These are phyloP conservation scores for Formica exsecta DNA, from an alignment of 1,140 invertebrate genomes.

Conservation along the genomic window DNA sequence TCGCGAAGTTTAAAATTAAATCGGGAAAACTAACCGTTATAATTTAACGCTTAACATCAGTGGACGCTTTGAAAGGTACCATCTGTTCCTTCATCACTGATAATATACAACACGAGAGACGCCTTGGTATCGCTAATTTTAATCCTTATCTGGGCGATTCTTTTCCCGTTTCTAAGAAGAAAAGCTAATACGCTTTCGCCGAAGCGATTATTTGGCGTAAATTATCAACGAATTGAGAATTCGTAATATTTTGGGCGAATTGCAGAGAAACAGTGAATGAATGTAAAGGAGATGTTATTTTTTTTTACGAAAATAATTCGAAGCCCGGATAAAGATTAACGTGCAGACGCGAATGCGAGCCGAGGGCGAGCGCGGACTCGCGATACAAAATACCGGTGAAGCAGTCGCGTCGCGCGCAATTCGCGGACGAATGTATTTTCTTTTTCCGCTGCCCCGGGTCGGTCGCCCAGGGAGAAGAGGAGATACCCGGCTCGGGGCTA, in stretches of 20 bases:
- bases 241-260: slow-evolving; percentile 5
- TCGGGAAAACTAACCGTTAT: not conserved
- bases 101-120: not conserved
- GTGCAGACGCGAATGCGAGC: slow-evolving; percentile 1
- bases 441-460: slow-evolving; percentile 43
- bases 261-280: not conserved
- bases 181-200: not conserved
- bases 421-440: slow-evolving; percentile 24
- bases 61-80: not conserved
- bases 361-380: not conserved
- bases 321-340: slow-evolving; percentile 41
- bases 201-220: not conserved
- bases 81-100: not conserved
- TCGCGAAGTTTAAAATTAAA: not conserved
- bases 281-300: not conserved
- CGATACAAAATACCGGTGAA: slow-evolving; percentile 41
- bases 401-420: slow-evolving; percentile 34
- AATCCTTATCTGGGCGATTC: slow-evolving; percentile 28
- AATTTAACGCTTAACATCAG: slow-evolving; percentile 10
- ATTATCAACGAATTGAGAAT: not conserved
- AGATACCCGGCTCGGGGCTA: slow-evolving; percentile 5
- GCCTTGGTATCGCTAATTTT: slow-evolving; percentile 41
- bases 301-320: not conserved
- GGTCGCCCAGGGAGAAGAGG: not conserved
- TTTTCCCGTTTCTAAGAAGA: not conserved